Conservation (phyloP, 2,113 vertebrate species). For the Struthidea cinerea region DNA sequence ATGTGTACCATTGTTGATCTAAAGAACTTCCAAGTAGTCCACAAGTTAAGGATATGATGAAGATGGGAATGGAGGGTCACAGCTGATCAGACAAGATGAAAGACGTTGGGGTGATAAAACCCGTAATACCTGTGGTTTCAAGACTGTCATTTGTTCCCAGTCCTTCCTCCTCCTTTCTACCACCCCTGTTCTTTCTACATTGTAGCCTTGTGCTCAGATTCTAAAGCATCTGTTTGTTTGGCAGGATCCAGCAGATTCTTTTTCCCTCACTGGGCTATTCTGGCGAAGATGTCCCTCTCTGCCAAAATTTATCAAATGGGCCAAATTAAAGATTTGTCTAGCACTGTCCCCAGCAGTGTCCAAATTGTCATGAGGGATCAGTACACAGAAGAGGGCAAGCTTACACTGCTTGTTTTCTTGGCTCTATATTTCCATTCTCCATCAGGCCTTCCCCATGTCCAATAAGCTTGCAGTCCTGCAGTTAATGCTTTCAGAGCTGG, state of each 20-base stretch:
- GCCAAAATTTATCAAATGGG: not conserved
- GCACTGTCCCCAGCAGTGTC: not conserved
- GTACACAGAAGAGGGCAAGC: not conserved
- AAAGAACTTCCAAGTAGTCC: not conserved
- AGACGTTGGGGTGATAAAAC: not conserved
- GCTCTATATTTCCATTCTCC: not conserved
- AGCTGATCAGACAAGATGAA: not conserved
- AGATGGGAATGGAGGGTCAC: not conserved
- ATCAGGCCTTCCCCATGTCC: not conserved
- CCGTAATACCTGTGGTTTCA: not conserved
- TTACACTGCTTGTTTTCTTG: not conserved
- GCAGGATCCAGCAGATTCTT: not conserved
- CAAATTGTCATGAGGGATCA: not conserved
- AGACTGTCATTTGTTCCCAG: not conserved
- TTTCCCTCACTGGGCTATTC: not conserved
- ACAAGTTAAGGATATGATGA: not conserved
- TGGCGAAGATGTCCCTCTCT: not conserved
- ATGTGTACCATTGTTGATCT: not conserved
- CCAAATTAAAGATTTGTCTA: not conserved
- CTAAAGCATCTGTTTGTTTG: not conserved
- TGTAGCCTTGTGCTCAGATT: not conserved
- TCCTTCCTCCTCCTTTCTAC: not conserved
- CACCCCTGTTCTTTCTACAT: not conserved
- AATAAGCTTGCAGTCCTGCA: not conserved
- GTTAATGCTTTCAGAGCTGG: not conserved